Base-by-base conservation (phyloP, 2,797 vertebrate species). In the Hipposideros larvatus region DNA sequence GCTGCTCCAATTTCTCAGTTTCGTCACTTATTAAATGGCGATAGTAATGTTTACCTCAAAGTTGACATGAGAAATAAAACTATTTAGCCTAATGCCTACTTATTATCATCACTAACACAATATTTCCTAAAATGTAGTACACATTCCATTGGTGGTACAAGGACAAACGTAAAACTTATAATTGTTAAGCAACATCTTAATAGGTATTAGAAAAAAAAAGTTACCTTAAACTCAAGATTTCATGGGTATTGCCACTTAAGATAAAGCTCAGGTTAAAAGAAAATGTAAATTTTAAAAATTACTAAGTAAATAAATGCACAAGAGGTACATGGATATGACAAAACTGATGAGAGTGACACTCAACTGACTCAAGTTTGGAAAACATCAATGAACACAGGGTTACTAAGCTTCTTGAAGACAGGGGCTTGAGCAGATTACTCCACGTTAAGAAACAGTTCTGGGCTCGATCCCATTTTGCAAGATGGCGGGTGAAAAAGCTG, bases 161-260 rank as follows among this genome's bases (percentile, higher is more conserved):
- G 6, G 26, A 88, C 73, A 96, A 87, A 73, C 15, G 82, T 66
- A 46, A 85, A 83, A 59, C 13, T 26, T 55, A 5, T 82, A 66
- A 93, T 37, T 79, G 10, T 63, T 75, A 94, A 74, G 73, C 28
- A 96, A 71, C 87, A 85, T 84, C 87, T 95, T 85, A 70, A 43
- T 28, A 92, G 34, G 9, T n/a, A 77, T 75, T 86, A 84, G 46
- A 10, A 59, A 55, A 82, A 85, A 75, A 95, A 73, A 51, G 46
- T 93, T 48, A 94, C 48, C 28, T 91, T 88, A 90, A 94, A 93
- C 41, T 28, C 57, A 94, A 88, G 31, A 75, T 70, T 94, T 91
- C 73, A 51, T 57, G 26, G 34, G 18, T 86, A 91, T 37, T 66
- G 71, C 61, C 63, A 92, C 55, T 63, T 88, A 96, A 21, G 28